Evolutionary conservation across 1,140 invertebrate genomes (phyloP).

Genomic region (Listronotus oregonensis): DNA sequence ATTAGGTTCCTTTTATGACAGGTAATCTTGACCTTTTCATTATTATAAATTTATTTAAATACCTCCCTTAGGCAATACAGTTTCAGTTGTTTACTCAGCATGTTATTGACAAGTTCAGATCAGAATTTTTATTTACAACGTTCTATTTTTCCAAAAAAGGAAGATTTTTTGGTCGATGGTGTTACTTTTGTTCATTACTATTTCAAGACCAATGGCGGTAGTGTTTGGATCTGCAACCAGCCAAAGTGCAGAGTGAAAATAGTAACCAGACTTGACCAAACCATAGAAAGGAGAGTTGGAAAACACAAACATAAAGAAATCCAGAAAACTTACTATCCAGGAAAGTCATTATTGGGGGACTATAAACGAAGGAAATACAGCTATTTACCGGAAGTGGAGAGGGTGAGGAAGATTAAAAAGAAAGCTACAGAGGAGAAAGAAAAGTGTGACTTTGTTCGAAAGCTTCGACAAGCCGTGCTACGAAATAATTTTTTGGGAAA

Average conservation of each 20-base stretch:
- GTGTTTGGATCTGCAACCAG: conserved; percentile 4
- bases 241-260: background rate
- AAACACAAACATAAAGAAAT: background rate
- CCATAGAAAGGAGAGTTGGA: background rate
- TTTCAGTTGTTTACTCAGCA: no score
- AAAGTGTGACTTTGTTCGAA: conserved; percentile 2
- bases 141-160: background rate
- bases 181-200: background rate
- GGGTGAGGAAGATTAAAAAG: background rate
- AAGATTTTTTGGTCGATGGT: background rate
- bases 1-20: no score
- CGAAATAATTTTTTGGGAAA: background rate
- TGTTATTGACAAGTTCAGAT: no score
- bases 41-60: no score
- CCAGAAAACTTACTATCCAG: background rate
- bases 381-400: background rate
- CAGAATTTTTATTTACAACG: no score
- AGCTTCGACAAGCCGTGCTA: background rate
- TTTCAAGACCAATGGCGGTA: background rate
- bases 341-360: background rate
- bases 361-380: background rate
- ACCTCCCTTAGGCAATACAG: no score
- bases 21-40: no score
- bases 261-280: background rate
- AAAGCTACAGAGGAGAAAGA: background rate